Percentiles rank a stretch among this genome's conserved stretches.
Conservation (phyloP, 2,888 invertebrate species). For the Odontothrips loti region DNA sequence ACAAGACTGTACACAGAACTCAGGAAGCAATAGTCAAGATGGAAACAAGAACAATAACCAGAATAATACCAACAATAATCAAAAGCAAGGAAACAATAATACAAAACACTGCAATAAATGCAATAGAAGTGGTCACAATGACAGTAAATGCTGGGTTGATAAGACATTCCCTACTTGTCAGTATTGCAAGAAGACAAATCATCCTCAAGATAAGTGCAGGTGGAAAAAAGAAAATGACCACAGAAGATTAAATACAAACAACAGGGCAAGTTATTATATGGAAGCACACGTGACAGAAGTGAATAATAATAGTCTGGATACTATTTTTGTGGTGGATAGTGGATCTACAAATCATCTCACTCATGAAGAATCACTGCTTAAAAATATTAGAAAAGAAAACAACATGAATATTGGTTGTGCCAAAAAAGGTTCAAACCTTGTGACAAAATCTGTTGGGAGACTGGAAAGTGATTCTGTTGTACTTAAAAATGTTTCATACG, state of each 20-base stretch:
- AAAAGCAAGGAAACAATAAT: not conserved
- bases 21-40: too few relatives aligned
- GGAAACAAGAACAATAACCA: too few relatives aligned
- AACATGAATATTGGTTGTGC: not conserved
- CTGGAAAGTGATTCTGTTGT: not conserved
- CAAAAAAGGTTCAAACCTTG: not conserved
- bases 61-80: not conserved
- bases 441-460: not conserved
- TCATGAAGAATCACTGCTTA: too few relatives aligned
- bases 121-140: not conserved
- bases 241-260: not conserved
- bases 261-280: not conserved
- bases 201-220: not conserved
- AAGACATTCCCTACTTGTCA: too few relatives aligned
- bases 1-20: too few relatives aligned
- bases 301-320: not conserved
- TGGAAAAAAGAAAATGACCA: not conserved
- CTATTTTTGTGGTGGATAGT: not conserved
- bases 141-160: too few relatives aligned
- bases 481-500: conserved; percentile 38
- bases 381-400: not conserved
- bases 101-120: not conserved
- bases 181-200: too few relatives aligned
- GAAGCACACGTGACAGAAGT: not conserved
- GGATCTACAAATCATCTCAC: not conserved